These are phyloP conservation scores for Carapus acus DNA, from an alignment of 2,797 vertebrate genomes.

Conservation along the genomic window DNA sequence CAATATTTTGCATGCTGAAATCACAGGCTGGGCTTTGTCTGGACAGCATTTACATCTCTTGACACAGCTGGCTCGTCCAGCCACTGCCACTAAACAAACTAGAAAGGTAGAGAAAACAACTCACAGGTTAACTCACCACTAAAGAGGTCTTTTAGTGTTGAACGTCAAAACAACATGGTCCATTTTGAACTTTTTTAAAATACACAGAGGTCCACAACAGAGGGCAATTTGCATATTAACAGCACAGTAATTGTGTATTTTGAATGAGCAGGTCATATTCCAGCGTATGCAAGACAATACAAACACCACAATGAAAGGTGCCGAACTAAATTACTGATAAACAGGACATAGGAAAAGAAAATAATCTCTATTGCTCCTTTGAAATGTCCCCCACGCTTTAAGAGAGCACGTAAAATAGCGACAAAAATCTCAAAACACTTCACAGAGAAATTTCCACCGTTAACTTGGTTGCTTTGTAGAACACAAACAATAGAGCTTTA, in stretches of 20 bases:
- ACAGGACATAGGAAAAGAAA: too few relatives aligned
- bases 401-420: neutral
- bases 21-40: constrained; percentile 60
- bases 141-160: constrained; percentile 70
- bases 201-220: constrained; percentile 59
- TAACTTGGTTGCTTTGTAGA: constrained; percentile 29
- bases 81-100: constrained; percentile 68
- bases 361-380: too few relatives aligned
- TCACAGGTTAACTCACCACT: constrained; percentile 66
- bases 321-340: too few relatives aligned
- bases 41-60: constrained; percentile 74
- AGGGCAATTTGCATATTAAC: constrained; percentile 59
- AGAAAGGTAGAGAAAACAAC: constrained; percentile 64
- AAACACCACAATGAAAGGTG: neutral
- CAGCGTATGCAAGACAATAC: neutral
- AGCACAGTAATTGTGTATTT: constrained; percentile 44
- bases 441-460: constrained; percentile 24
- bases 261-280: constrained; percentile 27
- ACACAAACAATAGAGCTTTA: constrained; percentile 54
- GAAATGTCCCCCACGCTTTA: too few relatives aligned
- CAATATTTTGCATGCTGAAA: constrained; percentile 73
- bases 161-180: constrained; percentile 61
- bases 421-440: neutral
- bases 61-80: constrained; percentile 72
- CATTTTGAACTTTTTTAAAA: constrained; percentile 64